Evolutionary conservation across 1,140 invertebrate species (phyloP), one percentile per base, ranked within the genome.

Genomic region (Pseudomyrmex concolor): DNA sequence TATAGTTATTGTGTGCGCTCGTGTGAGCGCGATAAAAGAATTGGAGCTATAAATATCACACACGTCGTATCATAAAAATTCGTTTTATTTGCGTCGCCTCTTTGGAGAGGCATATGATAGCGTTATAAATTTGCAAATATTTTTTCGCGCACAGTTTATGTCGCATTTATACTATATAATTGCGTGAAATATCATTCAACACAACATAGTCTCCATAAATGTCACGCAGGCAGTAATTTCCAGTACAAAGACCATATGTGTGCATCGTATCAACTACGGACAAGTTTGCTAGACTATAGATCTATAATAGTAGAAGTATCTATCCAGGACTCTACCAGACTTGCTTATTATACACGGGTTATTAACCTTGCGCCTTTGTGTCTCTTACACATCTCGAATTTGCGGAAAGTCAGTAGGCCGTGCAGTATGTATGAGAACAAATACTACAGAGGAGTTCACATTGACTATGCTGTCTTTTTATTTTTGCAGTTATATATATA

Each of bases 341-440:
- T 78, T 78, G 17, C 54, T 83, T 77, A 78, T 83, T 78, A 83
- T 68, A 62, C 54, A 55, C 19, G 63, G 82, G 73, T 78, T 83
- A 78, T 78, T 83, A 83, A 83, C 82, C 82, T 78, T 66, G 74
- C 62, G 82, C 25, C 73, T 80, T 78, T 70, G 76, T 78, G 54
- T 54, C 51, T 71, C 51, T 71, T 48, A 25, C 48, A 19, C 17
- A 22, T 8, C 19, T 43, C 76, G 43, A 78, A 78, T 78, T 78
- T 78, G 34, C 76, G 19, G 76, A 13, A 71, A 59, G 76, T 80
- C 43, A 71, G 54, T 50, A 59, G 76, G 62, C 51, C 51, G 62
- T 77, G 50, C 43, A 1, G 34, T 76, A 55, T 19, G 48, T 43
- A 45, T 13, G 15, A 19, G 43, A 2, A 25, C 57, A 13, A 34